These are phyloP conservation scores for Delphinapterus leucas DNA, from an alignment of 2,113 vertebrate genomes.

Conservation along the genomic window DNA sequence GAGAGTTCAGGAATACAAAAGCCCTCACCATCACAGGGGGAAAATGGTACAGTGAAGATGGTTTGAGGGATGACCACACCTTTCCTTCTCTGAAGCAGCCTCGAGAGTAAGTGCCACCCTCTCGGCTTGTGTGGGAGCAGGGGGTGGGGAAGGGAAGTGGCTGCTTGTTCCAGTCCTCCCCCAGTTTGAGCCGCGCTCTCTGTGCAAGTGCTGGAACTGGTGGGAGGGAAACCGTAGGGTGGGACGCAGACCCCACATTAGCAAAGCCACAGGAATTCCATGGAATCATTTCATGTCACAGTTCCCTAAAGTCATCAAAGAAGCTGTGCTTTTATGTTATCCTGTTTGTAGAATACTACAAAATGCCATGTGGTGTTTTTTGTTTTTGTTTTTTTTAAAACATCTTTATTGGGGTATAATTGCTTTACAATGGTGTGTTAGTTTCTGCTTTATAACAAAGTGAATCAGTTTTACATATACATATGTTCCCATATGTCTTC, in stretches of 20 bases:
- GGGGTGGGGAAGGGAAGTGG: neutral
- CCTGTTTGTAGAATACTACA: neutral
- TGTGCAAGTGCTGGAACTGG: neutral
- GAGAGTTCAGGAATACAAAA: neutral
- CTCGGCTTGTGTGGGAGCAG: no score
- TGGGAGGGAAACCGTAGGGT: neutral
- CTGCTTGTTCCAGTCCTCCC: no score
- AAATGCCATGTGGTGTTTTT: no score
- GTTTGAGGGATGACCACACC: neutral
- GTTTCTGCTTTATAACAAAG: no score
- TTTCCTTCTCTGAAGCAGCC: neutral
- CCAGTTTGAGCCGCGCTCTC: neutral
- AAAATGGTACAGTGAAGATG: neutral
- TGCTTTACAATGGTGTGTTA: no score
- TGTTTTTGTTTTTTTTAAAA: no score
- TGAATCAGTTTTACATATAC: no score
- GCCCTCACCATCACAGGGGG: accelerated
- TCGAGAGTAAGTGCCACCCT: neutral
- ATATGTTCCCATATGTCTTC: no score
- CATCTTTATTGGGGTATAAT: no score
- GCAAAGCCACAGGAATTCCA: no score
- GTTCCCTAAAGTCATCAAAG: neutral
- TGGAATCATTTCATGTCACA: neutral
- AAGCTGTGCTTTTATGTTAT: neutral
- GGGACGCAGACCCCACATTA: neutral